phyloP scores from a whole-genome alignment of 2,797 vertebrate species.

The Bothrops alternatus region DNA sequence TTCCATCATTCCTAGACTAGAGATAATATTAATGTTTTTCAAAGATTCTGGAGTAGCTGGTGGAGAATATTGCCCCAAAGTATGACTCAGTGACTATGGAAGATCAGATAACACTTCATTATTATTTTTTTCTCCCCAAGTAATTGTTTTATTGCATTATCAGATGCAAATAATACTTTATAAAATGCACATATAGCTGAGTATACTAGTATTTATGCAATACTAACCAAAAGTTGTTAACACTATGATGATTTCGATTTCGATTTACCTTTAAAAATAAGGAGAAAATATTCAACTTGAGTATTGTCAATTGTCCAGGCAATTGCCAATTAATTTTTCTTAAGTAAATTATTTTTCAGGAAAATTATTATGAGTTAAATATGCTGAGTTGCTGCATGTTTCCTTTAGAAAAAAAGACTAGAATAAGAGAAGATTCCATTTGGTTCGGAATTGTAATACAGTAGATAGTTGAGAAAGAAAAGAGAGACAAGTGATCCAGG shows the following conservation, averaged over 20 bases:
- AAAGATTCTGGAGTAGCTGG: not conserved
- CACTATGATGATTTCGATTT: not conserved
- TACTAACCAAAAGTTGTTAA: not conserved
- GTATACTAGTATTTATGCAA: not conserved
- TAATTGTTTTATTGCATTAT: not conserved
- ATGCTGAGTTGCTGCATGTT: not conserved
- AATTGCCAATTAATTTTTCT: not conserved
- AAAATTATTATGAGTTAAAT: not conserved
- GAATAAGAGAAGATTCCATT: not conserved
- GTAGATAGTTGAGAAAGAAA: not conserved
- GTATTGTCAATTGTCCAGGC: not conserved
- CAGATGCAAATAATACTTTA: not conserved
- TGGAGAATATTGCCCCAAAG: not conserved
- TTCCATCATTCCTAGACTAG: not conserved
- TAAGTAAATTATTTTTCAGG: not conserved
- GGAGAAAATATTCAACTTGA: not conserved
- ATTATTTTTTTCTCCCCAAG: not conserved
- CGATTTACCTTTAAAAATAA: not conserved
- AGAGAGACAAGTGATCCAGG: not conserved
- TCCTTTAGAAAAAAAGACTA: not conserved
- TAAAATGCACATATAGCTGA: not conserved
- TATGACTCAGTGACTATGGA: not conserved
- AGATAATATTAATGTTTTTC: not conserved
- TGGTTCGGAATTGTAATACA: not conserved
- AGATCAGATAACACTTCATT: not conserved